phyloP scores from a whole-genome alignment of 23 tunicate species.

The Ciona savignyi region DNA sequence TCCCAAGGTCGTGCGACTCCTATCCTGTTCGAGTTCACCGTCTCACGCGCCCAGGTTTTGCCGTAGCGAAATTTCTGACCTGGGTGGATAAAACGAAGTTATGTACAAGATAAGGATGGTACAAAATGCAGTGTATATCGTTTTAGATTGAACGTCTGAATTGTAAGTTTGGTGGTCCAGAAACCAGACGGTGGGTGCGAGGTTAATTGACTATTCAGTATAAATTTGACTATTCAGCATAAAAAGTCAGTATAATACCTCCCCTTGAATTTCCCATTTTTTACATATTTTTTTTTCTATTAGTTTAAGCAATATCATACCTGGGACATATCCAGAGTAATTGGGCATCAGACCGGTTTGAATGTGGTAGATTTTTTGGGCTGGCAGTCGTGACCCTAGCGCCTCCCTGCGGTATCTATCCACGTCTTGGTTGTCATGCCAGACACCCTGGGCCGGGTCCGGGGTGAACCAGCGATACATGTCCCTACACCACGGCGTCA shows the following conservation, averaged over 20 bases:
- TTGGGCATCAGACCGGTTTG: constrained; percentile 56
- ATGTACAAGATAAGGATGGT: too few relatives aligned
- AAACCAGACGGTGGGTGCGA: neutral
- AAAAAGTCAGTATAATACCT: too few relatives aligned
- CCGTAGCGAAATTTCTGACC: constrained; percentile 89
- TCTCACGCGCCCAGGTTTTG: constrained; percentile 74
- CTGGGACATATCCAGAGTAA: constrained; percentile 86
- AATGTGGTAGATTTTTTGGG: constrained; percentile 53
- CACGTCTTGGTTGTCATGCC: constrained; percentile 64
- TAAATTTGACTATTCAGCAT: too few relatives aligned
- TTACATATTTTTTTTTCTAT: too few relatives aligned
- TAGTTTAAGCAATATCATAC: too few relatives aligned
- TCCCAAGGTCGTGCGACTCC: constrained; percentile 73
- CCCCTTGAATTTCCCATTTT: too few relatives aligned
- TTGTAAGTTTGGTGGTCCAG: too few relatives aligned
- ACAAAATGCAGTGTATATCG: too few relatives aligned
- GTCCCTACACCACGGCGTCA: constrained; percentile 91
- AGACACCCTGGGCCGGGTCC: constrained; percentile 66
- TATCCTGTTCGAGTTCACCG: constrained; percentile 50
- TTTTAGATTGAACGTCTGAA: too few relatives aligned
- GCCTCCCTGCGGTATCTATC: constrained; percentile 61
- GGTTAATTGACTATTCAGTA: too few relatives aligned
- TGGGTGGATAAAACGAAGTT: constrained; percentile 4
- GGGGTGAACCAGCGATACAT: constrained; percentile 95
- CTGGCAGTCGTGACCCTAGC: constrained; percentile 45